Evolutionary conservation across 2,113 vertebrate species (phyloP), one percentile per base, ranked within the genome.

Genomic region (Brienomyrus longianalis): DNA sequence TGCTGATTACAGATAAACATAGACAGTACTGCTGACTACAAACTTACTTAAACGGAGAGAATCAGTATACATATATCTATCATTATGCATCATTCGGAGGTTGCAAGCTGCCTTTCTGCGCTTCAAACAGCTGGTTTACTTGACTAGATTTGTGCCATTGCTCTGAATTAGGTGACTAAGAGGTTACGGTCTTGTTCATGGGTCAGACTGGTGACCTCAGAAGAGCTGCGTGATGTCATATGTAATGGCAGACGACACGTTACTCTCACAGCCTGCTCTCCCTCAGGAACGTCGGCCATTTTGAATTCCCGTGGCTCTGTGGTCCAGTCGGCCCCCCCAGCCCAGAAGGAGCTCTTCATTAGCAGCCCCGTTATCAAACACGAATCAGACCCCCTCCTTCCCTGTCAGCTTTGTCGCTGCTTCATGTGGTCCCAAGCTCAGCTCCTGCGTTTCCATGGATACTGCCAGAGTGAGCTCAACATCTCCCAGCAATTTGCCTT

Each of bases 371-470:
- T 89, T 66, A 88, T 88, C 87, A 89, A 84, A 45, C 80, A 83
- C 3, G 74, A 88, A 90, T 88, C 87, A 88, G 89, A 87, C 88
- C 80, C 85, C 90, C 88, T 4, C 66, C 90, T 56, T 91, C 91
- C 91, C 91, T 90, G 87, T 95, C 94, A 95, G 92, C 92, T 90
- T 90, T 89, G 91, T 92, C 27, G 90, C 92, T 92, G 92, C 94
- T 94, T 92, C 93, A 95, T 92, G 92, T 89, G 90, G 93, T 93
- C 92, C 93, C 91, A 93, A 93, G 91, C 91, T 93, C 91, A 52
- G 89, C 91, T 95, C 93, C 93, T 93, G 92, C 92, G 96, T 96
- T 96, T 92, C 96, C 95, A 96, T 96, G 95, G 95, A 95, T 95
- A 96, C 96, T 83, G 91, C 93, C 94, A 95, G 91, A 93, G 93